These are phyloP conservation scores for Pelodytes ibericus DNA, from an alignment of 2,797 vertebrate species.

Conservation along the genomic window DNA sequence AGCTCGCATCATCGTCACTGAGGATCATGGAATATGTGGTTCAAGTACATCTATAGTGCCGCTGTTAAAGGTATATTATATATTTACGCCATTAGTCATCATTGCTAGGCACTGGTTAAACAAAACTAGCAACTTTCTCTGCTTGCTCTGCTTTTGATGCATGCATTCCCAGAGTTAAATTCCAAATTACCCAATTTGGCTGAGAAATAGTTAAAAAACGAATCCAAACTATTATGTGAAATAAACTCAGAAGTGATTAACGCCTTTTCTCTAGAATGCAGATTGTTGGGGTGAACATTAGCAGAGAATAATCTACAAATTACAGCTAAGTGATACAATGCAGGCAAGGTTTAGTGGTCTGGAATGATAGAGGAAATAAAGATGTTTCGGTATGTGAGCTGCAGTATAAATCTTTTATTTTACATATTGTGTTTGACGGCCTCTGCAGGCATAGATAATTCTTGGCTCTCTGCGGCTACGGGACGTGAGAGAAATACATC, in stretches of 20 bases:
- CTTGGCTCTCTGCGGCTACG: slow-evolving; percentile 53
- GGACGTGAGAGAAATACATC: slow-evolving; percentile 53
- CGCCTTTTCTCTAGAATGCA: slow-evolving; percentile 39
- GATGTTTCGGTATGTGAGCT: slow-evolving; percentile 51
- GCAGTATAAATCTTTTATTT: slow-evolving; percentile 58
- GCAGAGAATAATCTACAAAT: slow-evolving; percentile 55
- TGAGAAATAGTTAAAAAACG: not conserved
- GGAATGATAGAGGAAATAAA: slow-evolving; percentile 55
- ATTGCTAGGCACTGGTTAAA: too few relatives aligned
- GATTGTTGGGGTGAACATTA: slow-evolving; percentile 50
- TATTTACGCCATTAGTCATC: too few relatives aligned
- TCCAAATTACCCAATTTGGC: not conserved
- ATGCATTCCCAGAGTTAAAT: not conserved
- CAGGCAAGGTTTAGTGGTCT: slow-evolving; percentile 54
- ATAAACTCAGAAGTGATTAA: slow-evolving; percentile 49
- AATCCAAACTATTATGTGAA: slow-evolving; percentile 38
- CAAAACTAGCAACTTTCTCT: too few relatives aligned
- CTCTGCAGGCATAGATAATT: slow-evolving; percentile 57
- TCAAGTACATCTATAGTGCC: too few relatives aligned
- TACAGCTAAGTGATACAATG: slow-evolving; percentile 56
- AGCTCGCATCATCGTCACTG: too few relatives aligned
- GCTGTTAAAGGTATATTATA: too few relatives aligned
- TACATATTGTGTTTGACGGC: slow-evolving; percentile 56
- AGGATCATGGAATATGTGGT: too few relatives aligned
- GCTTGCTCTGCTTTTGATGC: not conserved